These are phyloP conservation scores for Bellardia bayeri DNA, from an alignment of 2,888 invertebrate species.

Conservation along the genomic window DNA sequence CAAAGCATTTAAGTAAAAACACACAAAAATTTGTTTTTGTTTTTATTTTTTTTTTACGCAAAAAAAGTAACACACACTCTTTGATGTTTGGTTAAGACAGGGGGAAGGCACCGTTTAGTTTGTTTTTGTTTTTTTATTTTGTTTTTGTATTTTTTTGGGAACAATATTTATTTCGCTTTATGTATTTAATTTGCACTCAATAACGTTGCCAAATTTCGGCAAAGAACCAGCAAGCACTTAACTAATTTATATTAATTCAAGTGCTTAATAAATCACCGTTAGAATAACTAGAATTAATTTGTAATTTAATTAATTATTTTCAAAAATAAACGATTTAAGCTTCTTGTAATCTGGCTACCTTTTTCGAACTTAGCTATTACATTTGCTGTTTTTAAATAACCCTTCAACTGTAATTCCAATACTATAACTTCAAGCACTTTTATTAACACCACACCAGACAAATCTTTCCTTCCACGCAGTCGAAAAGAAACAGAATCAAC, in stretches of 20 bases:
- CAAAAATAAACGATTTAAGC: slow-evolving; percentile 34
- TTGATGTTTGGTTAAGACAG: slow-evolving; percentile 25
- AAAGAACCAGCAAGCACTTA: slow-evolving; percentile 60
- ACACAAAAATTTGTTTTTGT: slow-evolving; percentile 56
- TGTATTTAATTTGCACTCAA: slow-evolving; percentile 63
- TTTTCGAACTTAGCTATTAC: slow-evolving; percentile 28
- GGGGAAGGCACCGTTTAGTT: slow-evolving; percentile 60
- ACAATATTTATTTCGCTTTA: slow-evolving; percentile 60
- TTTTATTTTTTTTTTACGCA: slow-evolving; percentile 57
- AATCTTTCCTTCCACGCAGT: slow-evolving; percentile 72
- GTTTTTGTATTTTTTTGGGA: slow-evolving; percentile 64
- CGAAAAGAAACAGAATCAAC: slow-evolving; percentile 74
- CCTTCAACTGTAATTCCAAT: slow-evolving; percentile 39
- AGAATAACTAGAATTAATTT: not conserved
- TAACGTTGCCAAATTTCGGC: slow-evolving; percentile 72
- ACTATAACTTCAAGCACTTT: slow-evolving; percentile 29
- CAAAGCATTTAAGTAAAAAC: slow-evolving; percentile 46
- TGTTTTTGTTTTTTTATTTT: slow-evolving; percentile 55
- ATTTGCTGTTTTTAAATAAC: slow-evolving; percentile 41
- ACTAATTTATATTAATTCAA: slow-evolving; percentile 48
- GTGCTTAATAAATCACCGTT: slow-evolving; percentile 41
- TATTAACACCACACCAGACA: slow-evolving; percentile 66
- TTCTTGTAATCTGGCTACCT: slow-evolving; percentile 58
- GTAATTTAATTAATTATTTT: slow-evolving; percentile 21
- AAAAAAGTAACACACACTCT: slow-evolving; percentile 54